phyloP scores from a whole-genome alignment of 2,113 vertebrate species.

The Pantherophis guttatus region DNA sequence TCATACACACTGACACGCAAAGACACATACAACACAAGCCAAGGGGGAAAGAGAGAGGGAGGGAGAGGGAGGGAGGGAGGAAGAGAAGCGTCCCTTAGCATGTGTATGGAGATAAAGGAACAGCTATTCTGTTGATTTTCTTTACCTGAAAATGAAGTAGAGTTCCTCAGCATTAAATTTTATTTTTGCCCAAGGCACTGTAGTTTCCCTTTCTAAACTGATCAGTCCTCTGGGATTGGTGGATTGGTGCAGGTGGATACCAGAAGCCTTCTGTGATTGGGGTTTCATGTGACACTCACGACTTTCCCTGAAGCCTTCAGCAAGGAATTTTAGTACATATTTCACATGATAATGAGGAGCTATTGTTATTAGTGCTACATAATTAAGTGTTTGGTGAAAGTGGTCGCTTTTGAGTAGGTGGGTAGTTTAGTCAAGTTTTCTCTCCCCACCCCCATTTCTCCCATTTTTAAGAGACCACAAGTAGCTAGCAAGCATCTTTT shows the following conservation, averaged over 20 bases:
- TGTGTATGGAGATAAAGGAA: background rate
- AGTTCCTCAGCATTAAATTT: constrained; percentile 46
- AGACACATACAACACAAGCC: background rate
- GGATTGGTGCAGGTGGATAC: background rate
- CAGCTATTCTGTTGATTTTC: constrained; percentile 7
- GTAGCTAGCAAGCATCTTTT: background rate
- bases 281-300: constrained; percentile 44
- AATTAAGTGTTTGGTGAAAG: constrained; percentile 35
- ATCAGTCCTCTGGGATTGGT: constrained; percentile 39
- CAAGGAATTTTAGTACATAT: constrained; percentile 40
- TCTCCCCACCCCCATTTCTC: background rate
- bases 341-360: constrained; percentile 30
- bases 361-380: constrained; percentile 33
- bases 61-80: too few relatives aligned
- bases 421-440: constrained; percentile 8
- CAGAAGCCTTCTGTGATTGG: constrained; percentile 41
- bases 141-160: constrained; percentile 46
- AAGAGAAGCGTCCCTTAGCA: constrained; percentile 10
- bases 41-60: background rate
- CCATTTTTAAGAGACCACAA: background rate
- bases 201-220: constrained; percentile 58
- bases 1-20: background rate
- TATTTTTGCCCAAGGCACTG: constrained; percentile 39
- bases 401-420: constrained; percentile 39
- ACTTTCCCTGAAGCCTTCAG: constrained; percentile 44